These are phyloP conservation scores for Delphinus delphis DNA, from an alignment of 2,113 vertebrate genomes.

Conservation along the genomic window DNA sequence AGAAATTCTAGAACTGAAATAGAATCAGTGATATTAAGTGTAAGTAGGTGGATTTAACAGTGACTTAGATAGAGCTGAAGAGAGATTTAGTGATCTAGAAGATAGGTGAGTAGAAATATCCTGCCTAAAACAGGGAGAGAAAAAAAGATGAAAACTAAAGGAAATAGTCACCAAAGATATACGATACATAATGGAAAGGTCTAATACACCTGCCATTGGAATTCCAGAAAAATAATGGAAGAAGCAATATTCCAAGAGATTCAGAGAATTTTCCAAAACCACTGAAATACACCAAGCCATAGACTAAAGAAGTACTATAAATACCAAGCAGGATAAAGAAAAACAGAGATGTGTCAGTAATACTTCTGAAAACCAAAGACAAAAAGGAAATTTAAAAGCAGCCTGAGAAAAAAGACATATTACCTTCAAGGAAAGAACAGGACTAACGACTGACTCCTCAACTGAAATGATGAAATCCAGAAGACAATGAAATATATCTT, in stretches of 20 bases:
- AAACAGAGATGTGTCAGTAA: background rate
- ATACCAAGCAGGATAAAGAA: background rate
- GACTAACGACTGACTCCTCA: background rate
- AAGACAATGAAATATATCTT: background rate
- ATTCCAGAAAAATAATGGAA: background rate
- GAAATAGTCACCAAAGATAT: background rate
- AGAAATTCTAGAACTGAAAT: background rate
- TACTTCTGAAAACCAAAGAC: background rate
- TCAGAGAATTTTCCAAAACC: background rate
- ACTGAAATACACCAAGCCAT: background rate
- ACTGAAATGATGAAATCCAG: background rate
- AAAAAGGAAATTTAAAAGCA: background rate
- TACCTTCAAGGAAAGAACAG: background rate
- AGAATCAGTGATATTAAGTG: background rate
- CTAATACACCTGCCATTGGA: background rate
- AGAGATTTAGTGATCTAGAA: background rate
- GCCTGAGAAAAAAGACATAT: background rate
- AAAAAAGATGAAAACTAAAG: background rate
- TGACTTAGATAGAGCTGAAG: background rate
- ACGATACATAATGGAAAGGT: background rate
- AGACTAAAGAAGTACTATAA: background rate
- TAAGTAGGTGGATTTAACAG: background rate
- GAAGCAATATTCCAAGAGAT: background rate
- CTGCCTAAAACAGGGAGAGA: background rate
- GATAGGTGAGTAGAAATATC: background rate